Conservation (phyloP, 2,113 vertebrate species). For the Campylorhamphus procurvoides region DNA sequence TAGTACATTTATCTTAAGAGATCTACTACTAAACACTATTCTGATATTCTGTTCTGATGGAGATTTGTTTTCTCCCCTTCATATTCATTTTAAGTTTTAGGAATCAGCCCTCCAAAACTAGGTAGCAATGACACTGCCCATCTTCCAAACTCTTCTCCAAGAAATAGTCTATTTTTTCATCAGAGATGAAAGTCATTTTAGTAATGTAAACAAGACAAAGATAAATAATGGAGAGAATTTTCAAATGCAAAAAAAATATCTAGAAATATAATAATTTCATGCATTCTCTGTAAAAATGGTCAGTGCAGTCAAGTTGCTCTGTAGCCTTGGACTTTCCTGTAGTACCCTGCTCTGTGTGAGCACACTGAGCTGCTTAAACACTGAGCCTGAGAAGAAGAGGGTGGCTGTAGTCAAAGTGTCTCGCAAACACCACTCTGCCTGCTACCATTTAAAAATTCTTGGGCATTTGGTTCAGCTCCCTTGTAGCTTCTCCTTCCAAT, state of each 20-base stretch:
- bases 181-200: background rate
- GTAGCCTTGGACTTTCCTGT: background rate
- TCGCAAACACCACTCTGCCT: background rate
- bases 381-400: background rate
- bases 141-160: background rate
- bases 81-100: background rate
- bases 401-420: background rate
- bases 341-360: background rate
- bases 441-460: background rate
- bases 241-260: background rate
- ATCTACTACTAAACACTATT: background rate
- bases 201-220: background rate
- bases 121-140: background rate
- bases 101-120: background rate
- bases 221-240: background rate
- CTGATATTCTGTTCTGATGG: background rate
- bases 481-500: background rate
- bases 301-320: background rate
- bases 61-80: background rate
- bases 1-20: background rate
- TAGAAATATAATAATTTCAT: background rate
- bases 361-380: rapidly evolving
- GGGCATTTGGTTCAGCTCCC: background rate
- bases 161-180: background rate
- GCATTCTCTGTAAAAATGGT: rapidly evolving